Percentiles rank a stretch among this genome's conserved stretches.
These are phyloP conservation scores for Deilephila porcellus DNA, from an alignment of 2,888 invertebrate genomes.

Conservation along the genomic window DNA sequence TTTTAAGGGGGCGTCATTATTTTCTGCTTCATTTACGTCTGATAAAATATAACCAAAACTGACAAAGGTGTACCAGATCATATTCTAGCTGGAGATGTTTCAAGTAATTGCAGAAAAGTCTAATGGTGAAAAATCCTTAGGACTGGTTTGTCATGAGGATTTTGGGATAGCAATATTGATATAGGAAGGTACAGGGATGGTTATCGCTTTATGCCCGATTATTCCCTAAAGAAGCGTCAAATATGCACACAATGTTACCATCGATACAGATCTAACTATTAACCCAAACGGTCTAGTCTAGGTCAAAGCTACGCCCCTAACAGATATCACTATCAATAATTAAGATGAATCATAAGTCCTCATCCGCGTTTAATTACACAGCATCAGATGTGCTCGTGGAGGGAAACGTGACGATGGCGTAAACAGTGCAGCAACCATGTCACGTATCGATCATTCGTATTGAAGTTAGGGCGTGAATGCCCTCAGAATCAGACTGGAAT, in stretches of 20 bases:
- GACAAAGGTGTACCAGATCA: too few relatives aligned
- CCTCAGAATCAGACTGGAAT: not conserved
- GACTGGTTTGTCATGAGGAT: too few relatives aligned
- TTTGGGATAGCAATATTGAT: too few relatives aligned
- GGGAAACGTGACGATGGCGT: conserved; percentile 1
- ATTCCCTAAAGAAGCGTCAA: too few relatives aligned
- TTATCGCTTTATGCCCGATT: too few relatives aligned
- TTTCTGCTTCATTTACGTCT: too few relatives aligned
- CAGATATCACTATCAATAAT: conserved; percentile 1
- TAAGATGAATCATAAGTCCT: not conserved
- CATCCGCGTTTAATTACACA: not conserved
- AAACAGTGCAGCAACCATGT: not conserved
- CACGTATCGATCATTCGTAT: not conserved
- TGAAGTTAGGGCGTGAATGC: not conserved
- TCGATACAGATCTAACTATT: not conserved
- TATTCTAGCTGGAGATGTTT: too few relatives aligned
- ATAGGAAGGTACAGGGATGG: too few relatives aligned
- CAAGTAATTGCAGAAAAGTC: too few relatives aligned
- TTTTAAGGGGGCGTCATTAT: too few relatives aligned
- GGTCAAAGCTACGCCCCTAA: conserved; percentile 1
- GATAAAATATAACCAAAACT: too few relatives aligned
- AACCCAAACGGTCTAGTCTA: not conserved
- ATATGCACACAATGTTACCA: not conserved
- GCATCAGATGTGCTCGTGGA: conserved; percentile 4
- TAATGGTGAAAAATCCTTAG: too few relatives aligned